Base-by-base conservation (phyloP, 2,797 vertebrate genomes). In the Eulemur coronatus region DNA sequence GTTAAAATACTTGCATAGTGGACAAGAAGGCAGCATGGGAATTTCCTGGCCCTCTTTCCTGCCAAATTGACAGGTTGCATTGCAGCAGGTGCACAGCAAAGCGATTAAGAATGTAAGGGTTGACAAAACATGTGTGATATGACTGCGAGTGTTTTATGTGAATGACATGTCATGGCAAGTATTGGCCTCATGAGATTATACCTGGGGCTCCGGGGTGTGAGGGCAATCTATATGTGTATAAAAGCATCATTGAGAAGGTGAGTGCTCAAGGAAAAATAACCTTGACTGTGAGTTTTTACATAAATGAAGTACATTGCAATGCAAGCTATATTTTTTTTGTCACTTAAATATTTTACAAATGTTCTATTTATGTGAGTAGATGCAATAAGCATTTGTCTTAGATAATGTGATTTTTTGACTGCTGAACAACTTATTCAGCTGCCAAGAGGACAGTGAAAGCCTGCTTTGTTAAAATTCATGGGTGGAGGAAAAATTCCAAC, bases 41-140 rank as follows among this genome's bases (percentile, higher is more conserved):
- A 97, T 93, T 98, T 91, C 65, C 89, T 97, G 91, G 90, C 86
- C 82, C 94, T 72, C 30, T 91, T 97, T 76, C 70, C 95, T 97
- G 96, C 96, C 97, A 98, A 91, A 89, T 70, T 95, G 97, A 96
- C 97, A 98, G 97, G 97, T 95, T 97, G 96, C 63, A 63, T 59
- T 98, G 95, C 95, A 98, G 97, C 97, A 96, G 96, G 95, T 97
- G 89, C 65, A 95, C n/a, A 59, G 96, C 69, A 96, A 88, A 94
- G 81, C 4, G 61, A 97, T 98, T 98, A 97, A 97, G 97, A 98
- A 79, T 97, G 96, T 92, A 90, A 93, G 94, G 92, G 80, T 55
- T 98, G 97, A 98, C 88, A 94, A 97, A 98, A 97, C 57, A 43
- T 52, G 72, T 98, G 97, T 97, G 26, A 48, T 92, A 20, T 93